Conservation (phyloP, 2,797 vertebrate species). For the Fringilla coelebs region DNA sequence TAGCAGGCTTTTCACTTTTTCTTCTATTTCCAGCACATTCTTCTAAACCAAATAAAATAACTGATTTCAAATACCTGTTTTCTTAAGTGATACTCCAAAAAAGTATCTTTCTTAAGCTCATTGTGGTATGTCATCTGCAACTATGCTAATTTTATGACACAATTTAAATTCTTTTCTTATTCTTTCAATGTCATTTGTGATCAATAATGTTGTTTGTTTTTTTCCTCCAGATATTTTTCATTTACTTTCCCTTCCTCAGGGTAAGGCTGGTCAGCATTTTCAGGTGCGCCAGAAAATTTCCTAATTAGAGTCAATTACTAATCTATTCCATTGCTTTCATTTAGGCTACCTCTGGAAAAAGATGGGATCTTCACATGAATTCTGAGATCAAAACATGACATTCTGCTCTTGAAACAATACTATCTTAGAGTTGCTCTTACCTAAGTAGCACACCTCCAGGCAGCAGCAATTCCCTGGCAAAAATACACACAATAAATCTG, state of each 20-base stretch:
- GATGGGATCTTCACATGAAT: neutral
- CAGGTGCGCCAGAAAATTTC: neutral
- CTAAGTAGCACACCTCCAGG: neutral
- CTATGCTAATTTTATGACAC: neutral
- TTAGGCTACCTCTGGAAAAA: neutral
- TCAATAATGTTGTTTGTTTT: fast-evolving
- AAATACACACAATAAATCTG: neutral
- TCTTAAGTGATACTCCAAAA: neutral
- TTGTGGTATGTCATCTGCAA: neutral
- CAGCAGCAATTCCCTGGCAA: neutral
- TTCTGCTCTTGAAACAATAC: neutral
- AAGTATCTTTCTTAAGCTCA: neutral
- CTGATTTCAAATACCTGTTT: neutral
- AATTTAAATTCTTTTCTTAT: neutral
- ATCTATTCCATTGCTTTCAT: neutral
- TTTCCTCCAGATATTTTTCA: neutral
- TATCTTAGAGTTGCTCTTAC: neutral
- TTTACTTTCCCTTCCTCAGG: neutral
- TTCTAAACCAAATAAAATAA: neutral
- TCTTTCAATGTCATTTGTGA: neutral
- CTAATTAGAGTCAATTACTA: neutral
- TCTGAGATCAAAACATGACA: neutral
- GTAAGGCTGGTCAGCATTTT: neutral
- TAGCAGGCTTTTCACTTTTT: neutral
- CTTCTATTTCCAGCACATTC: neutral